These are phyloP conservation scores for Ceyx margarethae DNA, from an alignment of 2,113 vertebrate species.

Conservation along the genomic window DNA sequence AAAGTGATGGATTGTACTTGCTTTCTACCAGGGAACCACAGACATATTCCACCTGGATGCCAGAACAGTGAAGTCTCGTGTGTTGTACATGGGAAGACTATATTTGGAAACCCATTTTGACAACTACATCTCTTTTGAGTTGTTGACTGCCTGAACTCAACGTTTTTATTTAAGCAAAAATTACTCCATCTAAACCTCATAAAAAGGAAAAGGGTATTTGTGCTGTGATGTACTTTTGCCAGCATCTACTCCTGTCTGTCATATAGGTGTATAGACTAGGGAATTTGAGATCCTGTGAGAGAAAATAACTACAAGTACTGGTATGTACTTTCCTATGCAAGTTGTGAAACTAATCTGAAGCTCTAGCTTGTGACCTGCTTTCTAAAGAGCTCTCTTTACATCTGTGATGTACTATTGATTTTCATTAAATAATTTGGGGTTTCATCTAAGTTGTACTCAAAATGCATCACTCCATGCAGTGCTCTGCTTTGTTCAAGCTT, in stretches of 20 bases:
- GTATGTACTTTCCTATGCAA: not conserved
- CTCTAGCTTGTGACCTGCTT: not conserved
- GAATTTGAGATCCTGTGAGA: not conserved
- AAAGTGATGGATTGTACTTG: not conserved
- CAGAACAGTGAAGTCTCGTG: slow-evolving; percentile 8
- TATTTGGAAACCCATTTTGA: not conserved
- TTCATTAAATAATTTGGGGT: not conserved
- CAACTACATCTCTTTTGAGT: not conserved
- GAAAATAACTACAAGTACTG: not conserved
- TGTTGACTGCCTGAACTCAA: not conserved
- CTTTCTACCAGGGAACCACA: slow-evolving; percentile 22
- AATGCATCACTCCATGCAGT: not conserved
- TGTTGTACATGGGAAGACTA: not conserved
- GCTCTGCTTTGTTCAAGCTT: not conserved
- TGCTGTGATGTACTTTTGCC: not conserved
- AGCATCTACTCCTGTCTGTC: not conserved
- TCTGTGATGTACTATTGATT: not conserved
- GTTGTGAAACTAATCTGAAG: not conserved
- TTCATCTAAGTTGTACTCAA: not conserved
- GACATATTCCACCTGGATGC: slow-evolving; percentile 31
- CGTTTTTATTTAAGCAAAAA: not conserved
- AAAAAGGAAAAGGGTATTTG: not conserved
- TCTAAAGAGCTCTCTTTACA: not conserved
- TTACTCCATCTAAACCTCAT: not conserved
- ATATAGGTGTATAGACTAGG: not conserved